Evolutionary conservation across 2,113 vertebrate species (phyloP).

Genomic region (Pithys albifrons): DNA sequence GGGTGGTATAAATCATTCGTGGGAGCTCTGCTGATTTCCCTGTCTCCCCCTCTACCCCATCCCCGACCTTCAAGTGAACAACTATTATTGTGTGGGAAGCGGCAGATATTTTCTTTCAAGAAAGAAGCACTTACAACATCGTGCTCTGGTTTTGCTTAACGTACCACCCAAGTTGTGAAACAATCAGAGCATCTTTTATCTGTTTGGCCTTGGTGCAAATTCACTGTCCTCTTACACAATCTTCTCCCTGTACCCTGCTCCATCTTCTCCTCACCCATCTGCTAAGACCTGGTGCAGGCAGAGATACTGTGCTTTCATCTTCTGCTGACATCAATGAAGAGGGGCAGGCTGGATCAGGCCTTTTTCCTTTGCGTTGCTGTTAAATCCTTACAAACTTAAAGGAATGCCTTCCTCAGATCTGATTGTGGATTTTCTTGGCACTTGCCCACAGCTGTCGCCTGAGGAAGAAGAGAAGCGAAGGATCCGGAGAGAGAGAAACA

Average conservation of each 20-base stretch:
- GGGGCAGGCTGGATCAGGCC: conserved; percentile 24
- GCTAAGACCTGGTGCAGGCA: background rate
- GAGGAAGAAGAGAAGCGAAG: conserved; percentile 98
- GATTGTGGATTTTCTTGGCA: conserved; percentile 56
- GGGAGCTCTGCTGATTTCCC: conserved; percentile 5
- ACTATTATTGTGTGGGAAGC: conserved; percentile 62
- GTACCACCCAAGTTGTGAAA: conserved; percentile 73
- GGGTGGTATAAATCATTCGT: conserved; percentile 43
- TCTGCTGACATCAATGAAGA: conserved; percentile 25
- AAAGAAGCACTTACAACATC: conserved; percentile 66
- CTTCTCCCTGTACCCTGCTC: background rate
- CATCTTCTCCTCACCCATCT: background rate
- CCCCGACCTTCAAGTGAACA: conserved; percentile 13
- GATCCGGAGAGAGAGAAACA: conserved; percentile 97
- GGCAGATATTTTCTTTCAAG: conserved; percentile 53
- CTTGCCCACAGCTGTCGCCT: conserved; percentile 86
- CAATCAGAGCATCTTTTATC: conserved; percentile 66
- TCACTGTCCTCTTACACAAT: conserved; percentile 69
- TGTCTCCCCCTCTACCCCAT: background rate
- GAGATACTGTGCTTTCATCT: conserved; percentile 45
- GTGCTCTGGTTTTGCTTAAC: conserved; percentile 56
- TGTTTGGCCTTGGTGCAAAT: conserved; percentile 67
- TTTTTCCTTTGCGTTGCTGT: conserved; percentile 21
- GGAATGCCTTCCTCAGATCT: conserved; percentile 50
- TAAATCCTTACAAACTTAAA: conserved; percentile 33